Evolutionary conservation across 2,797 vertebrate species (phyloP), one percentile per base, ranked within the genome.

Genomic region (Allobates femoralis): DNA sequence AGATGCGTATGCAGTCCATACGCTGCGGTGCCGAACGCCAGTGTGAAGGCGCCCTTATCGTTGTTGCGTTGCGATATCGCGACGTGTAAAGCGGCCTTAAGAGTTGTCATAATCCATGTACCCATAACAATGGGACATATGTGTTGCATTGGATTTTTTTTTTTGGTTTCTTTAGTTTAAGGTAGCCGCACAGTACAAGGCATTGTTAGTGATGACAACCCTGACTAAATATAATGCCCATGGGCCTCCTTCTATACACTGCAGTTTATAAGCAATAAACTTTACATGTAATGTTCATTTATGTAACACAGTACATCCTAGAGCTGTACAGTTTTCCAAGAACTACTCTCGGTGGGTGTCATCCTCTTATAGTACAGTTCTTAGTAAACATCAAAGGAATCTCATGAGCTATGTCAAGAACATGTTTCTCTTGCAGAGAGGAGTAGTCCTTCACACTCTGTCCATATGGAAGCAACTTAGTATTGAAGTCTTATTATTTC

Each of bases 401-500:
- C 11, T 50, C 23, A 26, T 50, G 41, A 74, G 41, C 50, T 74
- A 50, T 74, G 37, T 74, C 37, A 74, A 26, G 71, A 46, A 46
- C 41, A 74, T 46, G 71, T 46, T 74, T 26, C 71, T 50, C 71
- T 74, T 15, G 71, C 14, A 23, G 71, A 74, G 71, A 50, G 23
- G 41, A 50, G 37, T 26, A 74, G n/a, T 23, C 71, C n/a, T 74
- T 73, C 12, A 74, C 71, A 74, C 41, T 74, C 46, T 74, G 71
- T 74, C 46, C 71, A 74, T 74, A 74, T 74, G 71, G 41, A 74
- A 46, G 23, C 37, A 74, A 74, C 71, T 74, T 50, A 26, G 71
- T 41, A 74, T 14, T 46, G 71, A 50, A 46, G 71, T 74, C 41
- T 74, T 74, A 46, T 74, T 74, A 74, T 74, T 74, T 74, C 26